Base-by-base conservation (phyloP, 1,140 invertebrate species). In the Cyclargus thomasi region DNA sequence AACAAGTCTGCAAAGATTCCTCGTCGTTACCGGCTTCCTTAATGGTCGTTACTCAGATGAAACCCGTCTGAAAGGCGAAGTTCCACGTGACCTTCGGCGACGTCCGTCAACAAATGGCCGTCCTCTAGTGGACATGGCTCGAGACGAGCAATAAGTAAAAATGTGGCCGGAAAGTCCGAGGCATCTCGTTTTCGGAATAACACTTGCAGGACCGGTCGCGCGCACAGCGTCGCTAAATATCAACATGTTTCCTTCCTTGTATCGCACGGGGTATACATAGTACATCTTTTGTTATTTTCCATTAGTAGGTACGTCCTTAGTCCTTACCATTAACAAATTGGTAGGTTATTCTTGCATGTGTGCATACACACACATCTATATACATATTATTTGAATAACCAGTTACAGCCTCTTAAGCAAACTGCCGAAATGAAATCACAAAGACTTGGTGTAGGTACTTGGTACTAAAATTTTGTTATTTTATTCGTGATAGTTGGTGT, bases 201-300 rank as follows among this genome's bases (percentile, higher is more conserved):
- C 85, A 89, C 85, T 89, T 86, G 86, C 75, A 76, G 74, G 86
- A 90, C 87, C 85, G 85, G 87, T 90, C 77, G 65, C 70, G 64
- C 77, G 39, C 73, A 67, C 73, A 53, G 70, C 71, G 76, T 80
- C 76, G 75, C 80, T 79, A 85, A 87, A 87, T 88, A 87, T 83
- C 81, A 85, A 86, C 80, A 67, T 82, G 86, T 88, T 86, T 88
- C 86, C 86, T 86, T 88, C 86, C 86, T 88, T 70, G 81, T 84
- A 73, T 73, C 70, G 70, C 72, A 74, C 70, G 67, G 22, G 14
- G 11, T 16, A 47, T 47, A 14, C 39, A 47, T 47, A 29, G 1
- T 29, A 29, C 29, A 29, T 29, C 29, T 29, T 29, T 29, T 29
- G 29, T 29, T 8, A 29, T 29, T 0, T 23, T 23, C 29, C 29